These are phyloP conservation scores for Maniola jurtina DNA, from an alignment of 1,140 invertebrate genomes.

Conservation along the genomic window DNA sequence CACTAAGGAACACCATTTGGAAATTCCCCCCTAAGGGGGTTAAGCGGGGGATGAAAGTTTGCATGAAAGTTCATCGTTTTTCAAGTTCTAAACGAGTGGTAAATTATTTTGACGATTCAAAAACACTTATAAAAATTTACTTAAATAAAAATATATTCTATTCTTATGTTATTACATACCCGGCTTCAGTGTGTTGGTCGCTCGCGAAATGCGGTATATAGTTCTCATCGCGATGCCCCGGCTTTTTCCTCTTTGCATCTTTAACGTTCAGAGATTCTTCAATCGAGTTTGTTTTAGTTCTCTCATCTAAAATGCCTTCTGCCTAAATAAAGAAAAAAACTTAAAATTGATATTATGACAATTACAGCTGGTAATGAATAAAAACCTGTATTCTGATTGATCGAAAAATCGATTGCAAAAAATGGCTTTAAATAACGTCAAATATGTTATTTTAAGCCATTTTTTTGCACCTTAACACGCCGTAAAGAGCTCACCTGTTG, in stretches of 20 bases:
- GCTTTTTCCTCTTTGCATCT: constrained; percentile 67
- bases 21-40: too few species aligned
- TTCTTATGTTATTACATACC: constrained; percentile 77
- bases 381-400: too few species aligned
- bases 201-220: constrained; percentile 92
- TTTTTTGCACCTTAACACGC: neutral
- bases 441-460: neutral
- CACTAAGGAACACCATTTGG: too few species aligned
- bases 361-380: too few species aligned
- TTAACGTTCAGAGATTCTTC: constrained; percentile 21
- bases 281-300: constrained; percentile 21
- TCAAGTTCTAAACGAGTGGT: too few species aligned
- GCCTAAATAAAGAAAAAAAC: constrained; percentile 36
- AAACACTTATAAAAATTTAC: too few species aligned
- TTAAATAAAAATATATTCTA: neutral
- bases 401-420: too few species aligned
- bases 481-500: constrained; percentile 16
- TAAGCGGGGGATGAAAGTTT: too few species aligned
- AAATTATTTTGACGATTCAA: too few species aligned
- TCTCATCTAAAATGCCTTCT: constrained; percentile 53
- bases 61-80: too few species aligned
- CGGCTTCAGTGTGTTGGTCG: constrained; percentile 93
- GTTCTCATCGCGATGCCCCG: constrained; percentile 81
- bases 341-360: constrained; percentile 12
- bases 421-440: too few species aligned